A percentile compares a stretch with the other conserved stretches of the same genome.
phyloP scores from a whole-genome alignment of 2,888 invertebrate genomes.

The Agrotis segetum region DNA sequence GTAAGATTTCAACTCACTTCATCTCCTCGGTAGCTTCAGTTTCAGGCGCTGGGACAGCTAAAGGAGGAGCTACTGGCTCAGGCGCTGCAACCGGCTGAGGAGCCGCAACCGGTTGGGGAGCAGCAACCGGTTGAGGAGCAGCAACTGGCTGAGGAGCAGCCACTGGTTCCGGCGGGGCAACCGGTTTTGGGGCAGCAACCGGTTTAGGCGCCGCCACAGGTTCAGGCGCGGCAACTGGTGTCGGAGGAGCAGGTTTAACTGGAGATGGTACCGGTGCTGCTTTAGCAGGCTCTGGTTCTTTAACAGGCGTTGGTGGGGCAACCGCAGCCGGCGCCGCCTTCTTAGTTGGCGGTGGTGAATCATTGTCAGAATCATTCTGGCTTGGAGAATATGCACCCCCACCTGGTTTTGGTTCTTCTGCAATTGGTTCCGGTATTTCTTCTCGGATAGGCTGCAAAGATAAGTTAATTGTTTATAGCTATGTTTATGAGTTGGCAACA shows the following conservation, averaged over 20 bases:
- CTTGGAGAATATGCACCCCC: conserved; percentile 71
- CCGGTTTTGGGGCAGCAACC: conserved; percentile 7
- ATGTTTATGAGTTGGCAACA: neutral
- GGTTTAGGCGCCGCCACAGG: conserved; percentile 12
- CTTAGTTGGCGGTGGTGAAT: conserved; percentile 39
- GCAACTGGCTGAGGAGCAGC: conserved; percentile 5
- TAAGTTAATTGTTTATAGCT: neutral
- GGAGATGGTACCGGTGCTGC: conserved; percentile 6
- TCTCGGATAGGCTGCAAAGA: conserved; percentile 69
- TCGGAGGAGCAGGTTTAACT: neutral
- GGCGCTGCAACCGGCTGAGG: conserved; percentile 26
- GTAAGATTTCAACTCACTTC: conserved; percentile 24
- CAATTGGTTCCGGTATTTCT: conserved; percentile 78
- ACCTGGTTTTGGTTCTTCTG: conserved; percentile 71
- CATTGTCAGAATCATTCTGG: conserved; percentile 68
- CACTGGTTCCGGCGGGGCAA: neutral
- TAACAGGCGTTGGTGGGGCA: conserved; percentile 7
- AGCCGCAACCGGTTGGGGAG: conserved; percentile 17
- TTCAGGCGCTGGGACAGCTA: neutral
- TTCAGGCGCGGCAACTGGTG: conserved; percentile 23
- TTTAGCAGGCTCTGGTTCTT: conserved; percentile 1
- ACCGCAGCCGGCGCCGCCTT: conserved; percentile 2
- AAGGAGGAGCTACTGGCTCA: neutral
- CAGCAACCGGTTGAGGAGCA: conserved; percentile 4
- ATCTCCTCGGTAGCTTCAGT: neutral